Conservation (phyloP, 2,888 invertebrate genomes). For the Nephrocerus scutellatus region DNA sequence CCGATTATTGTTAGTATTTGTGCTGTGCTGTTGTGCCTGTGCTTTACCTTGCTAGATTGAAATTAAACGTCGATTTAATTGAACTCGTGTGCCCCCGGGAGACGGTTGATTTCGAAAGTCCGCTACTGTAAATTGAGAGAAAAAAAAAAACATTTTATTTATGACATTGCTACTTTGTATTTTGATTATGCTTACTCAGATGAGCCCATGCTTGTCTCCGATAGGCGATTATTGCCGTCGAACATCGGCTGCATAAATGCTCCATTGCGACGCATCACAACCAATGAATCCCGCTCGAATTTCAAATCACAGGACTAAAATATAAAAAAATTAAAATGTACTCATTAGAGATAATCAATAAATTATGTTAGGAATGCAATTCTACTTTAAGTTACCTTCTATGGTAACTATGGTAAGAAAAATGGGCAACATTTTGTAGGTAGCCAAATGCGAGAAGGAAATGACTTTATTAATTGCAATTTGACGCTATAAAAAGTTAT, state of each 20-base stretch:
- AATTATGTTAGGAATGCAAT: background rate
- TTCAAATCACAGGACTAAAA: conserved; percentile 58
- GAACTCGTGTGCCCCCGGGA: conserved; percentile 44
- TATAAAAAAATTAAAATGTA: conserved; percentile 13
- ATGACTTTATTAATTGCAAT: too few species aligned
- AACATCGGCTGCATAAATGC: conserved; percentile 43
- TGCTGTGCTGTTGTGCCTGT: background rate
- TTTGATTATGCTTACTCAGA: conserved; percentile 53
- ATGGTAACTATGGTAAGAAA: background rate
- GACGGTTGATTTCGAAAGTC: conserved; percentile 45
- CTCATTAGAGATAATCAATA: background rate
- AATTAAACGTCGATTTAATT: conserved; percentile 45
- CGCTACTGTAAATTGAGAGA: conserved; percentile 38
- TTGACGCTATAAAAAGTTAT: too few species aligned
- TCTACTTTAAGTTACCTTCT: background rate
- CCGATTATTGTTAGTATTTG: background rate
- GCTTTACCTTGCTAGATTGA: conserved; percentile 34
- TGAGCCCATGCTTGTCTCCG: conserved; percentile 54
- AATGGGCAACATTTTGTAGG: conserved; percentile 3
- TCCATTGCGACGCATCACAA: conserved; percentile 55
- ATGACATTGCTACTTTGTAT: background rate
- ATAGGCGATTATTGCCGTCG: conserved; percentile 49
- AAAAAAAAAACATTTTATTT: background rate
- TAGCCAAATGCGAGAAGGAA: background rate
- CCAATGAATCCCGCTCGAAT: conserved; percentile 52